These are phyloP conservation scores for Pempheris klunzingeri DNA, from an alignment of 2,797 vertebrate genomes.

Conservation along the genomic window DNA sequence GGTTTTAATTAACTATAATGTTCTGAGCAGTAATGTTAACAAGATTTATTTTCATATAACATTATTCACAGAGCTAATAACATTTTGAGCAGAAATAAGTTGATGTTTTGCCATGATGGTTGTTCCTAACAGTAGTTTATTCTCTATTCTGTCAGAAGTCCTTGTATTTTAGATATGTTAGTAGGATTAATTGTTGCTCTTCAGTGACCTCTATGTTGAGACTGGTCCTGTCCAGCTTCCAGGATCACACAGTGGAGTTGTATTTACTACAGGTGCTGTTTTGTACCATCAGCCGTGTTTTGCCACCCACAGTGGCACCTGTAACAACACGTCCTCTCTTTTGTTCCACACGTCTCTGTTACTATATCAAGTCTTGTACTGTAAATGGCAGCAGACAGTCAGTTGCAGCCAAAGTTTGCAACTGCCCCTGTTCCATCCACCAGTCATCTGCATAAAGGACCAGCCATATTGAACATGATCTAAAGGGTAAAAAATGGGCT, in stretches of 20 bases:
- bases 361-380: conserved; percentile 1
- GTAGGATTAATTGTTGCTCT: neutral
- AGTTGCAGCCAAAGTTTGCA: conserved; percentile 4
- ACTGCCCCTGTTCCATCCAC: conserved; percentile 23
- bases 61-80: too few species aligned
- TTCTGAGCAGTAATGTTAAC: too few species aligned
- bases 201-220: neutral
- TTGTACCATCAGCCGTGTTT: neutral
- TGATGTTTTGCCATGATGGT: too few species aligned
- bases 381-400: conserved; percentile 29
- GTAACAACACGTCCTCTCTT: neutral
- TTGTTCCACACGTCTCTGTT: conserved; percentile 10
- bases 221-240: conserved; percentile 1
- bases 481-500: conserved; percentile 78
- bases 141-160: too few species aligned
- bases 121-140: too few species aligned
- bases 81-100: too few species aligned
- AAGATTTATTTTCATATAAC: too few species aligned
- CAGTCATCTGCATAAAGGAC: conserved; percentile 67
- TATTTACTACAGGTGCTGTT: neutral
- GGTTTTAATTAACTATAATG: too few species aligned
- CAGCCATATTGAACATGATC: conserved; percentile 71
- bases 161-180: too few species aligned
- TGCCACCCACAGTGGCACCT: conserved; percentile 1
- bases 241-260: neutral